These are phyloP conservation scores for Ptychodera flava DNA, from an alignment of 35 echinoderm and acorn worm genomes.

Conservation along the genomic window DNA sequence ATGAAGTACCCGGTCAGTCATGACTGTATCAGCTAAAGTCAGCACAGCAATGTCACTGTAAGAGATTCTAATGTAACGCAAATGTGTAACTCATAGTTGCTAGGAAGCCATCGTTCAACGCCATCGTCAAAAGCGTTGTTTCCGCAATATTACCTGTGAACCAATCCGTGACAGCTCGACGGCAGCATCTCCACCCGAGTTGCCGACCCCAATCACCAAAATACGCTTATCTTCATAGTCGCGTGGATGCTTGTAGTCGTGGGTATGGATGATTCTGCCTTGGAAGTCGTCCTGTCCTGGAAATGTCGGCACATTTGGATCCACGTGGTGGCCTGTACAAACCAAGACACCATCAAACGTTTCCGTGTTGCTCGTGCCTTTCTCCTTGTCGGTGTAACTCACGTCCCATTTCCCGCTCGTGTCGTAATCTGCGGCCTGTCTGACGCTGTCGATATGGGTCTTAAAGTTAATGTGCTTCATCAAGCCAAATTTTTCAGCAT, in stretches of 20 bases:
- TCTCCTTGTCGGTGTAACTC: conserved; percentile 8
- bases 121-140: background rate
- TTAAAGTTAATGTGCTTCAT: conserved; percentile 26
- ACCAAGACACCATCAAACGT: conserved; percentile 36
- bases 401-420: conserved; percentile 47
- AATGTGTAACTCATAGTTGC: background rate
- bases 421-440: conserved; percentile 18
- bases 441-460: conserved; percentile 8
- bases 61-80: background rate
- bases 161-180: too few species aligned
- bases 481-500: conserved; percentile 39
- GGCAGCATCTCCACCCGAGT: too few species aligned
- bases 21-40: background rate
- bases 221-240: too few species aligned
- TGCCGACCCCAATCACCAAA: too few species aligned
- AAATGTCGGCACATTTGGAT: too few species aligned
- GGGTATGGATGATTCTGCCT: too few species aligned
- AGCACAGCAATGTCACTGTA: background rate
- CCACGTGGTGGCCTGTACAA: conserved; percentile 45
- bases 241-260: too few species aligned
- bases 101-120: background rate
- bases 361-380: background rate
- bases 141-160: too few species aligned
- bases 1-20: background rate
- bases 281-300: too few species aligned